Conservation (phyloP, 2,113 vertebrate genomes). For the Rynchops niger region DNA sequence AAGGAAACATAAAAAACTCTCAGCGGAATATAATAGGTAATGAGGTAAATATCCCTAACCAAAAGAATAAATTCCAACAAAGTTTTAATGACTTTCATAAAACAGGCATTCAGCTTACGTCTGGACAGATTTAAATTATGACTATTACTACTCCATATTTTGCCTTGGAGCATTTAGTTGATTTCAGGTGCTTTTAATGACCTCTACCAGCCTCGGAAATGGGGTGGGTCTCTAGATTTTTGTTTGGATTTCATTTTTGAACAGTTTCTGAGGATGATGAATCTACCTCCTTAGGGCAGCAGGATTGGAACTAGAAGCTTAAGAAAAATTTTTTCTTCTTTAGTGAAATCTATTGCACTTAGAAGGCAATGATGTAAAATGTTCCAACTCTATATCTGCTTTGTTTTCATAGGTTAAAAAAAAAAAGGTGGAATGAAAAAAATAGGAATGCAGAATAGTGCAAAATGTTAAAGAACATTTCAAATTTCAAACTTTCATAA, state of each 20-base stretch:
- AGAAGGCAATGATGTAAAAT: not conserved
- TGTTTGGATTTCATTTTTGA: not conserved
- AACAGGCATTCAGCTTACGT: not conserved
- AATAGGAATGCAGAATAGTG: not conserved
- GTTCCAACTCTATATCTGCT: not conserved
- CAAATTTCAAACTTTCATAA: not conserved
- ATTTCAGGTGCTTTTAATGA: not conserved
- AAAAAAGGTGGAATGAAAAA: not conserved
- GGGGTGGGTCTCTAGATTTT: not conserved
- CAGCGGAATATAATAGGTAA: not conserved
- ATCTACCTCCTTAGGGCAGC: not conserved
- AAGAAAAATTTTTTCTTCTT: not conserved
- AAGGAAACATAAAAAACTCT: not conserved
- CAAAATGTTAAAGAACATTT: not conserved
- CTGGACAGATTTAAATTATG: not conserved
- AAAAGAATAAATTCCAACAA: not conserved
- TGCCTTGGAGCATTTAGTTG: not conserved
- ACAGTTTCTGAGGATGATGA: not conserved
- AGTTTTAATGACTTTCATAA: not conserved
- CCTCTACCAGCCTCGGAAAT: not conserved
- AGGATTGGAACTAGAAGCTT: not conserved
- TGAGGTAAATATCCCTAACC: not conserved
- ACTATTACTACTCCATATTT: not conserved
- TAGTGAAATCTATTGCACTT: not conserved
- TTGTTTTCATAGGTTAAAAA: not conserved